These are phyloP conservation scores for Acromyrmex charruanus DNA, from an alignment of 1,140 invertebrate genomes.

Conservation along the genomic window DNA sequence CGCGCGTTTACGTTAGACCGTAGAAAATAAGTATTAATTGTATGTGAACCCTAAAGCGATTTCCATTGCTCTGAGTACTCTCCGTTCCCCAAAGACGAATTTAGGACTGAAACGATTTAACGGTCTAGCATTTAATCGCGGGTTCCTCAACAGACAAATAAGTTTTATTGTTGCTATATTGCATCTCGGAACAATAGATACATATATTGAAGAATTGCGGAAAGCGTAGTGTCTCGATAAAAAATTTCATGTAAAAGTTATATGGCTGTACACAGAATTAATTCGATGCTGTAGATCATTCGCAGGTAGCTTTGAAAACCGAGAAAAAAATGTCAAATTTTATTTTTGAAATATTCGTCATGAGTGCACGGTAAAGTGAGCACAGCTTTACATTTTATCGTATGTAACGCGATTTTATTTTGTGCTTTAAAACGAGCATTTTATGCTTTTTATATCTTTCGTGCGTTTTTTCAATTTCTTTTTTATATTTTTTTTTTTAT, in stretches of 20 bases:
- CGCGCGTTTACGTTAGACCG: constrained; percentile 2
- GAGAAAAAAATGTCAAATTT: constrained; percentile 7
- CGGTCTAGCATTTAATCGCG: neutral
- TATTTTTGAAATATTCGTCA: constrained; percentile 48
- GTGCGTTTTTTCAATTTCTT: neutral
- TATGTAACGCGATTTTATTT: constrained; percentile 13
- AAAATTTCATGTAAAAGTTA: constrained; percentile 3
- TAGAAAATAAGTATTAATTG: constrained; percentile 30
- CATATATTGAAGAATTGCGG: neutral
- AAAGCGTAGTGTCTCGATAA: neutral
- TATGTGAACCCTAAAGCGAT: neutral
- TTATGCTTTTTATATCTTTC: constrained; percentile 32
- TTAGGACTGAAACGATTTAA: neutral
- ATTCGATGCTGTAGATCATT: neutral
- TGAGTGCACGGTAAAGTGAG: neutral
- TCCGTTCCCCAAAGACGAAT: neutral
- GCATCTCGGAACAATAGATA: neutral
- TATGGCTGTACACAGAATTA: neutral
- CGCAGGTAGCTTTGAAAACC: neutral
- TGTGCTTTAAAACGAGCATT: constrained; percentile 20
- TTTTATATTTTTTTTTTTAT: constrained; percentile 13
- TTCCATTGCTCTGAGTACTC: neutral
- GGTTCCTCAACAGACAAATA: neutral
- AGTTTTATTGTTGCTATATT: neutral
- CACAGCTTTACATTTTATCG: neutral